Evolutionary conservation across 2,113 vertebrate species (phyloP).

Genomic region (Psittacus erithacus): DNA sequence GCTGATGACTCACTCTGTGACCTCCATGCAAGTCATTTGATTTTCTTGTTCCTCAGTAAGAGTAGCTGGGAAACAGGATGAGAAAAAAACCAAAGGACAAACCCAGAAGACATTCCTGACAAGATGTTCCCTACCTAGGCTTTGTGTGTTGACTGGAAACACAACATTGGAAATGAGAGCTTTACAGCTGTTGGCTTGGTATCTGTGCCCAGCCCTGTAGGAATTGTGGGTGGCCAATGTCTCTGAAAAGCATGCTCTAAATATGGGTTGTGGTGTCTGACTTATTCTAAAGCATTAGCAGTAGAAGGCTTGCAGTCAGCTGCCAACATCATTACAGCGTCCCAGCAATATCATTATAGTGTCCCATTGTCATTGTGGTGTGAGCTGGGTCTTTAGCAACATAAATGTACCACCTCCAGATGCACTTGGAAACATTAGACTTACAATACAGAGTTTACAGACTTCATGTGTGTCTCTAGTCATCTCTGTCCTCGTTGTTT

Average conservation of each 20-base stretch:
- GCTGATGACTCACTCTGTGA: slow-evolving; percentile 69
- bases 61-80: not conserved
- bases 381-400: not conserved
- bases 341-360: not conserved
- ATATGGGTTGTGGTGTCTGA: slow-evolving; percentile 46
- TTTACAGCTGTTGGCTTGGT: slow-evolving; percentile 36
- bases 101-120: slow-evolving; percentile 30
- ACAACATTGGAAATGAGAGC: slow-evolving; percentile 10
- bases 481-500: not conserved
- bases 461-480: not conserved
- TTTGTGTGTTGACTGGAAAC: slow-evolving; percentile 49
- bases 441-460: not conserved
- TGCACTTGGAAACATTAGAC: not conserved
- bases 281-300: slow-evolving; percentile 19
- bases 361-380: not conserved
- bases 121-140: slow-evolving; percentile 43
- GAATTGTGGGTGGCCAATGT: slow-evolving; percentile 49
- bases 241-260: slow-evolving; percentile 54
- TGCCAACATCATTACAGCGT: not conserved
- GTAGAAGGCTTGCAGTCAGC: slow-evolving; percentile 14
- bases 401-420: not conserved
- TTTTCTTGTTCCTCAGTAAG: slow-evolving; percentile 37
- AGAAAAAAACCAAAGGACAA: not conserved
- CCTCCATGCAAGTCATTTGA: slow-evolving; percentile 63
- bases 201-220: slow-evolving; percentile 16